Base-by-base conservation (phyloP, 2,113 vertebrate genomes). In the Tringa solitaria region DNA sequence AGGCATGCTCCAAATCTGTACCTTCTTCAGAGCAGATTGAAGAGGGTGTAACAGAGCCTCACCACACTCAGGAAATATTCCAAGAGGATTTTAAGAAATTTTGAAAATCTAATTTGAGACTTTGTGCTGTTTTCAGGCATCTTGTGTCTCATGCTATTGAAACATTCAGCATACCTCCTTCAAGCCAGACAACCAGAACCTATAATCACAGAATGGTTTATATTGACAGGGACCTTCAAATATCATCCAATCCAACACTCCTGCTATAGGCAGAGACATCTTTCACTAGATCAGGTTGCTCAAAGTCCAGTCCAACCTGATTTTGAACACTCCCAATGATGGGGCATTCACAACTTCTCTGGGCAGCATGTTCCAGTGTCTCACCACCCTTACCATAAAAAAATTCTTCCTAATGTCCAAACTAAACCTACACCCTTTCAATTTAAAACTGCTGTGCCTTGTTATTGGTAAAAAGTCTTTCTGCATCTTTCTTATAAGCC, bases 41-140 rank as follows among this genome's bases (percentile, higher is more conserved):
- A 95, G n/a, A 87, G 57, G 27, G 28, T 45, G 12, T 48, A 88
- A 75, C 37, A 51, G 67, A 78, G 43, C 24, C 37, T 70, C 60
- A 81, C 48, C 65, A 84, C 45, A 45, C 10, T 65, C 37, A 43
- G 3, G 45, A 75, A 87, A 45, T 39, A 84, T 72, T 89, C 70
- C 75, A 95, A 92, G 39, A 86, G 33, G 63, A 70, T 93, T 77
- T 88, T n/a, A 88, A 86, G 50, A 85, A 43, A 92, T 67, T 90
- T 77, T 86, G 27, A 39, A 84, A 77, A 56, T 63, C 43, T 30
- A 41, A 0, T 61, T 57, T 60, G 72, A 86, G 68, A 84, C 12
- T 51, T 26, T 20, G 1, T 13, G 14, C 64, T 76, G 37, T 57
- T 87, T 80, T 70, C 67, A 65, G 45, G 56, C 19, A 88, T 33